Evolutionary conservation across 2,797 vertebrate species (phyloP), one percentile per base, ranked within the genome.

Genomic region (Spinus pinus): DNA sequence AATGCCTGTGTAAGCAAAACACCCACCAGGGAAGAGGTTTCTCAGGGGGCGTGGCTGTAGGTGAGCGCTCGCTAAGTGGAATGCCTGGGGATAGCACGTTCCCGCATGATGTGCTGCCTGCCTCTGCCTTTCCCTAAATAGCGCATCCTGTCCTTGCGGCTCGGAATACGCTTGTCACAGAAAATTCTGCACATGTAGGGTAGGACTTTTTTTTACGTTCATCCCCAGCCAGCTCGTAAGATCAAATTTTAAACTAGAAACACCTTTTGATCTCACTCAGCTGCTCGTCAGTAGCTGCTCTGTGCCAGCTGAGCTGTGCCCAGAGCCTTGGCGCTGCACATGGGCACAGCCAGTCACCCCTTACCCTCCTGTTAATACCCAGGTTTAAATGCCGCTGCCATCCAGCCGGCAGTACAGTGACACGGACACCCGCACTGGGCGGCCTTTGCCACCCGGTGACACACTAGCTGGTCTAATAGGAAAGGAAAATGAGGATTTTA

Each of bases 141-240:
- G 44, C 0, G 0, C 23, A 33, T 75, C 70, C 54, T 5, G 0
- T 39, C 20, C 71, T n/a, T 16, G 60, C 0, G 0, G 24, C 37
- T 71, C 7, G 4, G 23, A 54, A 24, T 11, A 13, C 17, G 6
- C 50, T 51, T 53, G 31, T 27, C 77, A 35, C 21, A 46, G 54
- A 9, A 24, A 51, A 49, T 10, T 7, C 69, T 4, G 7, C 54
- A 19, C 5, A 0, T 6, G 10, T 12, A 35, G 1, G 1, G 17
- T 15, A 81, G 54, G 33, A 22, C 14, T 61, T 77, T 77, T 9
- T 54, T 74, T 49, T 65, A 13, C 60, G 30, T 37, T 83, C 16
- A 16, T 42, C 15, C 51, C 15, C 21, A 14, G 54, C n/a, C 47
- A 81, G 30, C 16, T 57, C 0, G 0, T 42, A 67, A 56, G 16